Evolutionary conservation across 2,113 vertebrate genomes (phyloP).

Genomic region (Tragulus kanchil): DNA sequence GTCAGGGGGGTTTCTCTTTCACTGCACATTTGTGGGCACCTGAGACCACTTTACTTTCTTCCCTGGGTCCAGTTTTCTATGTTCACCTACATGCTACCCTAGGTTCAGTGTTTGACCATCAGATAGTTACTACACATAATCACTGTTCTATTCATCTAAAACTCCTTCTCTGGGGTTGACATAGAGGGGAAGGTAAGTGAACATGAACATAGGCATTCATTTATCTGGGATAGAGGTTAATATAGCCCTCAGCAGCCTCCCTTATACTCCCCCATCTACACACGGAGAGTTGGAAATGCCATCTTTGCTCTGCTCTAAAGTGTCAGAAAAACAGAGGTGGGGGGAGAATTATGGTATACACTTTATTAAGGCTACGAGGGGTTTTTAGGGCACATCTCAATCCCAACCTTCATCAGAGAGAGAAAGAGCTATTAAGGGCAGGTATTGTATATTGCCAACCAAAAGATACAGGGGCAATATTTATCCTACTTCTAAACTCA

Average conservation of each 20-base stretch:
- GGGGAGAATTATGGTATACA: background rate
- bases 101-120: background rate
- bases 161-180: background rate
- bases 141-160: background rate
- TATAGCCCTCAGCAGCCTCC: background rate
- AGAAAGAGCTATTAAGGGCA: background rate
- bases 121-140: background rate
- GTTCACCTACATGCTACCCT: slow-evolving; percentile 83
- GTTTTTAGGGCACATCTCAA: background rate
- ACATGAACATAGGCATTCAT: background rate
- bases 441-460: background rate
- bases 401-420: background rate
- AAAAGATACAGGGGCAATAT: background rate
- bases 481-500: background rate
- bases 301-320: background rate
- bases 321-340: background rate
- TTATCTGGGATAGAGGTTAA: background rate
- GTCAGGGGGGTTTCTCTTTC: slow-evolving; percentile 91
- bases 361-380: background rate
- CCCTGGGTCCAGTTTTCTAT: slow-evolving; percentile 94
- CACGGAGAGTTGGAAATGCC: background rate
- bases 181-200: background rate
- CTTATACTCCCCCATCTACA: background rate
- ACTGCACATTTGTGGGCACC: slow-evolving; percentile 94
- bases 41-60: slow-evolving; percentile 93